Conservation (phyloP, 1,140 invertebrate genomes). For the Papilio machaon region DNA sequence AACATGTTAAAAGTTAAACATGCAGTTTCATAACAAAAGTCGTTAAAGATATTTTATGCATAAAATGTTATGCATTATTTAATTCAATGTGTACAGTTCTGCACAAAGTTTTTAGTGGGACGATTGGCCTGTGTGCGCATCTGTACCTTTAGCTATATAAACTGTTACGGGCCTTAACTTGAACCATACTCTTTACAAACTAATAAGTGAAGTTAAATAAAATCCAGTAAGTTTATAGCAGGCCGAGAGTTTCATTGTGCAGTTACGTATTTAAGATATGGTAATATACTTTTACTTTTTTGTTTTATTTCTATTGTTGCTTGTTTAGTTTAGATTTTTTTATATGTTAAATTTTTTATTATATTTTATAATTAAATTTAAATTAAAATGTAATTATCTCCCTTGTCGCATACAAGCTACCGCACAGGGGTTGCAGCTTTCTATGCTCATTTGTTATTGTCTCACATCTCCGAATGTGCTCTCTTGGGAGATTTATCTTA, state of each 20-base stretch:
- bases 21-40: not conserved
- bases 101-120: not conserved
- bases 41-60: slow-evolving; percentile 7
- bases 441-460: slow-evolving; percentile 31
- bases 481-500: slow-evolving; percentile 29
- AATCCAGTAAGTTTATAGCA: slow-evolving; percentile 22
- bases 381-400: not conserved
- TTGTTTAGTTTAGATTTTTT: not conserved
- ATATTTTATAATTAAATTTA: not conserved
- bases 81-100: slow-evolving; percentile 4
- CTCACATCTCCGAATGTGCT: slow-evolving; percentile 15
- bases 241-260: slow-evolving; percentile 15
- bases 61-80: slow-evolving; percentile 12
- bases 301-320: not conserved
- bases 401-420: not conserved
- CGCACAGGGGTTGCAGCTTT: not conserved
- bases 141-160: slow-evolving; percentile 19
- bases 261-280: not conserved
- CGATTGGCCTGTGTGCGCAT: slow-evolving; percentile 10
- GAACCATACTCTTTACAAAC: slow-evolving; percentile 11
- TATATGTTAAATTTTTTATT: not conserved
- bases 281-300: not conserved
- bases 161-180: slow-evolving; percentile 7
- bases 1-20: not conserved
- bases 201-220: slow-evolving; percentile 27